phyloP scores from a whole-genome alignment of 2,888 invertebrate species.

The Pheosia tremula region DNA sequence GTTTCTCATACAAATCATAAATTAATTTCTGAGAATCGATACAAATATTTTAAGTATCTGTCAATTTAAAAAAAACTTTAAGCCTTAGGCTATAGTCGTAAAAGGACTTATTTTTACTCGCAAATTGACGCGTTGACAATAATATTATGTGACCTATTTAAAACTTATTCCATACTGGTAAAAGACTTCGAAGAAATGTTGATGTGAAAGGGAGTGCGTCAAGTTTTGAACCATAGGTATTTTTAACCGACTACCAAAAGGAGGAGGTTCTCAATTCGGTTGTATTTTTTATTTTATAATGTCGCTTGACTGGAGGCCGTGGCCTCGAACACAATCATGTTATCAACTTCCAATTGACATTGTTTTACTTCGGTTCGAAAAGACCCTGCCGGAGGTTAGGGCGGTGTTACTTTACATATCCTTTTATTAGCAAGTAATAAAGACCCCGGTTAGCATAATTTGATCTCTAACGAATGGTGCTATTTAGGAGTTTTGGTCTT shows the following conservation, averaged over 20 bases:
- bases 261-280: too few species aligned
- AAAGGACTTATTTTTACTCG: too few species aligned
- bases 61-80: too few species aligned
- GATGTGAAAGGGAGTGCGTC: neutral
- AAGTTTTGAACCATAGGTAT: neutral
- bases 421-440: conserved; percentile 10
- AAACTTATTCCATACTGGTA: neutral
- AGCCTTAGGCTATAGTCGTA: too few species aligned
- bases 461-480: neutral
- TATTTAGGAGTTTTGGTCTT: neutral
- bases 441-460: neutral
- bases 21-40: too few species aligned
- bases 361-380: conserved; percentile 11
- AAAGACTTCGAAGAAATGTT: neutral
- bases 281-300: too few species aligned
- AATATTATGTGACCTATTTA: neutral
- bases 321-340: conserved; percentile 5
- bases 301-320: neutral
- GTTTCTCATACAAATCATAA: too few species aligned
- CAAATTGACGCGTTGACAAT: too few species aligned
- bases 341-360: conserved; percentile 10
- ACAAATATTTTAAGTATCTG: too few species aligned
- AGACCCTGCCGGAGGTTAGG: neutral
- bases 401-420: conserved; percentile 10
- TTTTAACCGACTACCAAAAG: neutral